Evolutionary conservation across 2,797 vertebrate genomes (phyloP).

Genomic region (Xiphophorus birchmanni): DNA sequence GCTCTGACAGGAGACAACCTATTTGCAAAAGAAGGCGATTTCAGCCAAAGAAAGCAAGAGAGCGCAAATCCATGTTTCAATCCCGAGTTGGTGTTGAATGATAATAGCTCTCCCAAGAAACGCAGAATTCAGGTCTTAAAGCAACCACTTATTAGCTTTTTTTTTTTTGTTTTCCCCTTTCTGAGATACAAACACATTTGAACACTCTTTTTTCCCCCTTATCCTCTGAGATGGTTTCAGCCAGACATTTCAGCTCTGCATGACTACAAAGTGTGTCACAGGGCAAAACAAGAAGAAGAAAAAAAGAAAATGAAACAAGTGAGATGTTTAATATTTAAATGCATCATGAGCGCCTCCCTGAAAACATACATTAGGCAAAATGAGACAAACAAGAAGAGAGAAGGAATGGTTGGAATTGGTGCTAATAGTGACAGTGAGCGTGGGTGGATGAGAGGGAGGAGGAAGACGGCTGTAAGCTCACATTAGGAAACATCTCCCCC

Average conservation of each 20-base stretch:
- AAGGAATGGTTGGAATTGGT: constrained; percentile 69
- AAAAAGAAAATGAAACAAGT: neutral
- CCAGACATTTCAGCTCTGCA: constrained; percentile 58
- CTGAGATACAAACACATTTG: constrained; percentile 59
- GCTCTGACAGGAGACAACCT: constrained; percentile 78
- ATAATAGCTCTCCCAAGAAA: constrained; percentile 65
- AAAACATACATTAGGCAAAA: constrained; percentile 58
- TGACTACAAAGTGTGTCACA: constrained; percentile 26
- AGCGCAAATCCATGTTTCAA: constrained; percentile 54
- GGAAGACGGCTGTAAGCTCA: constrained; percentile 57
- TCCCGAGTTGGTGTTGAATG: constrained; percentile 47
- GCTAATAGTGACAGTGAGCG: constrained; percentile 71
- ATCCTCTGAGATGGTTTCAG: constrained; percentile 7
- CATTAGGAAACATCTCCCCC: constrained; percentile 83
- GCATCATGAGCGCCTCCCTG: constrained; percentile 42
- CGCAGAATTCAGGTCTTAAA: constrained; percentile 57
- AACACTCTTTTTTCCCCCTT: constrained; percentile 52
- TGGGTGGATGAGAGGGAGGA: constrained; percentile 58
- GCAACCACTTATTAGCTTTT: constrained; percentile 66
- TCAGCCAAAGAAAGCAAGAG: constrained; percentile 51
- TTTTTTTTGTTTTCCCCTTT: constrained; percentile 52
- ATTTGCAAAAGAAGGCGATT: constrained; percentile 77
- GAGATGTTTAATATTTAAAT: constrained; percentile 54
- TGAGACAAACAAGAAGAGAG: constrained; percentile 71
- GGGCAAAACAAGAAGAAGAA: neutral